Base-by-base conservation (phyloP, 1,140 invertebrate genomes). In the Cotesia vestalis region DNA sequence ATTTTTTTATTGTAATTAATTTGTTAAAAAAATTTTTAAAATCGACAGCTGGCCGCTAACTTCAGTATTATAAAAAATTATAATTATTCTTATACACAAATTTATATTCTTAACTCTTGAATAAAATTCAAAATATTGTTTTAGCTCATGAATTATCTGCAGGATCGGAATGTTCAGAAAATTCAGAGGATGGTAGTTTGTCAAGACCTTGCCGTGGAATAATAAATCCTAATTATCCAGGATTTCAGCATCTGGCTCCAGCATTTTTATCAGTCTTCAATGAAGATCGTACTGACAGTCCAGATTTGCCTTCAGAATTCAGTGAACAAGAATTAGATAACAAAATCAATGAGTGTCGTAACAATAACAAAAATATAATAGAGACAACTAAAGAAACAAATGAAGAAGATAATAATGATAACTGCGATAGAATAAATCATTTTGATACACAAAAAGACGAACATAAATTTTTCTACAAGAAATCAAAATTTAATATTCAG, bases 201-300 rank as follows among this genome's bases (percentile, higher is more conserved):
- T 81, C 81, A 0, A 64, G 78, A 4, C 77, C 79, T 57, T 84
- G 82, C 35, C 88, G 91, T 73, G 91, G 92, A 57, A 93, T 94
- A 71, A 90, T 93, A 75, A 94, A 94, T 84, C 92, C 92, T 6
- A 94, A 94, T 83, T 94, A 94, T 83, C 92, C 92, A 6, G 92
- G 92, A 80, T 89, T 88, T 70, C 85, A 88, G 68, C 85, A 88
- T 73, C 78, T 88, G 11, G 86, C 81, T 4, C 82, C 84, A 2
- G 80, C 81, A 1, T 77, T 85, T 14, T 75, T 83, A 0, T 83
- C 81, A 14, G 83, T 67, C 9, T 66, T 72, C 34, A 66, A n/a
- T 36, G 71, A 67, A 59, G 71, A 72, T 17, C 53, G 60, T 14
- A 38, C 63, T 35, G 63, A 66, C 9, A 72, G 63, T 52, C 51